A percentile compares a stretch with the other conserved stretches of the same genome.
Conservation (phyloP, 2,113 vertebrate species). For the Corydoras maculifer region DNA sequence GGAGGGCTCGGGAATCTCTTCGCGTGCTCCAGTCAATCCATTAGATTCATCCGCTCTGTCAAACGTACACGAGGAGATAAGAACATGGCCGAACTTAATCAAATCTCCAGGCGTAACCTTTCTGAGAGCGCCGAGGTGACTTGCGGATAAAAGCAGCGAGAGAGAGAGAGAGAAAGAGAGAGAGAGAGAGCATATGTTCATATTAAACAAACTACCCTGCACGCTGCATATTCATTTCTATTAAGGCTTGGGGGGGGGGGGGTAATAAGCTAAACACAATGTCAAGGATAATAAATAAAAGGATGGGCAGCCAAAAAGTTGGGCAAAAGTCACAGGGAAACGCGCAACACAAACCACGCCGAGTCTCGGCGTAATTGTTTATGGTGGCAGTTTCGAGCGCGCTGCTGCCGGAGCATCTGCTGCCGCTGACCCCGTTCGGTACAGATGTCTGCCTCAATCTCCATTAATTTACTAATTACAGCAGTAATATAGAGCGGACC, state of each 20-base stretch:
- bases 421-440: conserved; percentile 69
- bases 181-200: conserved; percentile 7
- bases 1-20: conserved; percentile 57
- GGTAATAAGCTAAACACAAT: background rate
- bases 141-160: background rate
- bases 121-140: background rate
- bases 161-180: background rate
- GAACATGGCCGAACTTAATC: conserved; percentile 49
- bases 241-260: background rate
- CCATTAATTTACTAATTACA: conserved; percentile 74
- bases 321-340: conserved; percentile 14
- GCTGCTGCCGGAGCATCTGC: conserved; percentile 67
- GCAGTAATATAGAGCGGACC: conserved; percentile 60
- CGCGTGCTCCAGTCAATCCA: conserved; percentile 39
- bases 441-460: conserved; percentile 72
- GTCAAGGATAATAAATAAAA: conserved; percentile 6
- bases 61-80: conserved; percentile 57
- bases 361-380: conserved; percentile 16
- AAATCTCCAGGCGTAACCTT: conserved; percentile 44
- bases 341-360: background rate
- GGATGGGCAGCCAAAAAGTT: background rate
- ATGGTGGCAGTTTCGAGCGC: conserved; percentile 66
- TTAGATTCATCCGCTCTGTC: conserved; percentile 36
- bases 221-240: background rate
- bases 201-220: conserved; percentile 6